These are phyloP conservation scores for Rhamnusium bicolor DNA, from an alignment of 2,888 invertebrate genomes.

Conservation along the genomic window DNA sequence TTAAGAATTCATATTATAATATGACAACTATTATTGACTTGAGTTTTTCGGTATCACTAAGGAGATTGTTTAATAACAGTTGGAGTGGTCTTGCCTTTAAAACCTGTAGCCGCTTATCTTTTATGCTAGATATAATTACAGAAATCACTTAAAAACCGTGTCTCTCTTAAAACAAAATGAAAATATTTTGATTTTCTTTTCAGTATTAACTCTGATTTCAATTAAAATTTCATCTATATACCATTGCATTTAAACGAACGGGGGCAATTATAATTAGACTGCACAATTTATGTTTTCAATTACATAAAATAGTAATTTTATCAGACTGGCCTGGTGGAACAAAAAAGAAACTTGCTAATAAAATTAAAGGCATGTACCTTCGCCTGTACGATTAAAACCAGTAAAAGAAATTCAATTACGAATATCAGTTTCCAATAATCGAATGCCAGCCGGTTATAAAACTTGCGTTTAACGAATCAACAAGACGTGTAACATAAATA, in stretches of 20 bases:
- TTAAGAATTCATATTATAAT: no score
- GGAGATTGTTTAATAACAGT: no score
- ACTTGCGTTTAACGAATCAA: slow-evolving; percentile 8
- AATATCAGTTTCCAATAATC: slow-evolving; percentile 15
- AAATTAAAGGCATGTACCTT: slow-evolving; percentile 8
- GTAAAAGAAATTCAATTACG: slow-evolving; percentile 6
- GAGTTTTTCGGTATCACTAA: no score
- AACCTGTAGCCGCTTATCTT: no score
- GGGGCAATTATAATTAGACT: neutral
- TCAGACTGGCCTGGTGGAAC: neutral
- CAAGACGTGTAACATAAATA: slow-evolving; percentile 12
- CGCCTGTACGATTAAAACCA: slow-evolving; percentile 1
- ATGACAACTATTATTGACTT: no score
- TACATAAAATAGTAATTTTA: slow-evolving; percentile 3
- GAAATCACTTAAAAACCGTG: no score
- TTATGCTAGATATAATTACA: no score
- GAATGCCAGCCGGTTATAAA: slow-evolving; percentile 9
- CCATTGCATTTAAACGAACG: neutral
- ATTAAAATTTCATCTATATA: neutral
- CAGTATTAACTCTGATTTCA: no score
- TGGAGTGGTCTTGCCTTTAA: no score
- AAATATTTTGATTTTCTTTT: no score
- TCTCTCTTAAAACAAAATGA: no score
- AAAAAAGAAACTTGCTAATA: slow-evolving; percentile 3
- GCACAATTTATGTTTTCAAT: slow-evolving; percentile 1